A percentile compares a stretch with the other conserved stretches of the same genome.
These are phyloP conservation scores for Calonectris borealis DNA, from an alignment of 2,113 vertebrate species.

Conservation along the genomic window DNA sequence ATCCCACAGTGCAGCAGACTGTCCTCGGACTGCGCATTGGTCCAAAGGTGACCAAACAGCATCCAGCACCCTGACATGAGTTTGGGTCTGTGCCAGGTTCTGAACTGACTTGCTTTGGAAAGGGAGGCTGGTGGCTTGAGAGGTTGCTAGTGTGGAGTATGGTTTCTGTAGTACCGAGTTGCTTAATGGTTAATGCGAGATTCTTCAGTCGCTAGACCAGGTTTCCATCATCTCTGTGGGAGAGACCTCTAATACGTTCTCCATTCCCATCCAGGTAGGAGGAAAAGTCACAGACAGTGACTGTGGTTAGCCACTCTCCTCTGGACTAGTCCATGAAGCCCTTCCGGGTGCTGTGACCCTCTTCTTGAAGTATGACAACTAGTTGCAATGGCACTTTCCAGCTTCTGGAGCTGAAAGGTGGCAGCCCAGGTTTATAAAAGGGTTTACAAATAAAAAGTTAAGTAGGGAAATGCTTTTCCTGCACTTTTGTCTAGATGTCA, in stretches of 20 bases:
- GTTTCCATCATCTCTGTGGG: background rate
- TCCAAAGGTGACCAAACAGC: background rate
- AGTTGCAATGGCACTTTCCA: background rate
- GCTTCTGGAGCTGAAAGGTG: background rate
- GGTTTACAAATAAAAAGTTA: background rate
- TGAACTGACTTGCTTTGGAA: background rate
- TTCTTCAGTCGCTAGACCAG: background rate
- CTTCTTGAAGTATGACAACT: background rate
- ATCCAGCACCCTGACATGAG: accelerated
- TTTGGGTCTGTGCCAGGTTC: background rate
- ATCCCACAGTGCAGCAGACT: background rate
- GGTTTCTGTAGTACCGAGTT: background rate
- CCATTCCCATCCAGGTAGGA: background rate
- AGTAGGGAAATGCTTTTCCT: background rate
- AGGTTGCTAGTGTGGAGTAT: background rate
- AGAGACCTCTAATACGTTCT: background rate
- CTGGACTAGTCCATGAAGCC: background rate
- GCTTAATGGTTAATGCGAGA: background rate
- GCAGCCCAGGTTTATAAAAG: background rate
- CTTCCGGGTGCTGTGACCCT: background rate
- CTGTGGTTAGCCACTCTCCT: background rate
- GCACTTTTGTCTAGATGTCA: background rate
- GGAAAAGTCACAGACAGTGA: background rate
- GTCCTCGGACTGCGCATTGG: accelerated
- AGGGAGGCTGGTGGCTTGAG: background rate